Conservation (phyloP, 2,113 vertebrate genomes). For the Erythrocebus patas region DNA sequence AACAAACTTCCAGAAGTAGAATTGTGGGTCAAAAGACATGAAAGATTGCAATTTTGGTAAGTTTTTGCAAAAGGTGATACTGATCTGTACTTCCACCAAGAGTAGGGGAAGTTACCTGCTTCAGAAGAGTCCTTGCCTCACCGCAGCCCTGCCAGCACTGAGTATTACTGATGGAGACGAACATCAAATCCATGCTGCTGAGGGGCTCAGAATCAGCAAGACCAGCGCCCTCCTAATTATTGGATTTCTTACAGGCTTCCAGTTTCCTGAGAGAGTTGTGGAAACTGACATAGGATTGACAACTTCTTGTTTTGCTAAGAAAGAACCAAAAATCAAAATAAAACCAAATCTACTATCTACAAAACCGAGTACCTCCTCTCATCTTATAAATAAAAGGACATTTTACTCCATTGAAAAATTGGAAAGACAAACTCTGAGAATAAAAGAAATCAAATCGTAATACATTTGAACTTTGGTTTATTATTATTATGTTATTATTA, state of each 20-base stretch:
- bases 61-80: background rate
- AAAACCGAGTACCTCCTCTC: background rate
- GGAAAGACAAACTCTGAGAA: background rate
- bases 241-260: background rate
- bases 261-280: background rate
- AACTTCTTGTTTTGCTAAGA: background rate
- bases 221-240: background rate
- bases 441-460: background rate
- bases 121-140: fast-evolving
- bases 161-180: background rate
- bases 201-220: background rate
- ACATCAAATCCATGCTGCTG: background rate
- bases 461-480: background rate
- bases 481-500: background rate
- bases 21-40: background rate
- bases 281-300: background rate
- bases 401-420: background rate
- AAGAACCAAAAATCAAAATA: background rate
- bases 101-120: background rate
- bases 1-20: background rate
- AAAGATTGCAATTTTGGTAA: background rate
- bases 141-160: background rate
- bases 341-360: background rate
- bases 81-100: background rate
- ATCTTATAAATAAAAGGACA: background rate